Conservation (phyloP, 64 coral and sea anemone genomes). For the Cladopsammia gracilis region DNA sequence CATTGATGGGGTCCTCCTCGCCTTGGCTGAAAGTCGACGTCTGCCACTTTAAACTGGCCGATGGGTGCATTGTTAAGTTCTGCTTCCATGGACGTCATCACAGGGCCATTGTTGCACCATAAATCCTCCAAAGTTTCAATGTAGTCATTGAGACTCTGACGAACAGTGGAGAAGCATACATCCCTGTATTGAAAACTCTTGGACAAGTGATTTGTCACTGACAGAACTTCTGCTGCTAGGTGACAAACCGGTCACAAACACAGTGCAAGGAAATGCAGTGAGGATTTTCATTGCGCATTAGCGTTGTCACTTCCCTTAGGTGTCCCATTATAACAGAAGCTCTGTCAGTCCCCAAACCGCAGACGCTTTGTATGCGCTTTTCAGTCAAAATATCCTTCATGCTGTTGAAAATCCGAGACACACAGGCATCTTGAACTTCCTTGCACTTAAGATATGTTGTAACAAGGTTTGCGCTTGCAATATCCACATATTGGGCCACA, state of each 20-base stretch:
- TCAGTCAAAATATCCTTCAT: slow-evolving; percentile 11
- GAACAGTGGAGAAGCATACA: slow-evolving; percentile 24
- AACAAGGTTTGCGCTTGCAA: not conserved
- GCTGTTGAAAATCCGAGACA: not conserved
- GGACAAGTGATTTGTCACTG: slow-evolving; percentile 39
- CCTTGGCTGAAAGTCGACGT: slow-evolving; percentile 10
- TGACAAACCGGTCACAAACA: slow-evolving; percentile 29
- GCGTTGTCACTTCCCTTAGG: slow-evolving; percentile 5
- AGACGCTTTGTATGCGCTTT: slow-evolving; percentile 15
- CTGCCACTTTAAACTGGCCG: slow-evolving; percentile 39
- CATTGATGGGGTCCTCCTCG: slow-evolving; percentile 6
- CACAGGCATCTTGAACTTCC: slow-evolving; percentile 1
- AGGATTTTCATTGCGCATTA: slow-evolving; percentile 45
- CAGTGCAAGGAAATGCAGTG: slow-evolving; percentile 46
- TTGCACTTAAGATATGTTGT: slow-evolving; percentile 11
- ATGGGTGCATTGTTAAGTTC: slow-evolving; percentile 23
- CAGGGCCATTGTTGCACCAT: slow-evolving; percentile 21
- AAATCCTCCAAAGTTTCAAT: slow-evolving; percentile 32
- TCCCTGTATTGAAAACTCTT: slow-evolving; percentile 39
- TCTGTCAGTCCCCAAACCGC: slow-evolving; percentile 38
- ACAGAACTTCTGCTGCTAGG: slow-evolving; percentile 20
- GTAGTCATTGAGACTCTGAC: slow-evolving; percentile 2
- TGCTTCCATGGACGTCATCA: slow-evolving; percentile 28
- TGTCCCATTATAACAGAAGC: slow-evolving; percentile 37
- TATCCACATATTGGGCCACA: not conserved